Conservation (phyloP, 2,797 vertebrate species). For the Pseudochirops cupreus region DNA sequence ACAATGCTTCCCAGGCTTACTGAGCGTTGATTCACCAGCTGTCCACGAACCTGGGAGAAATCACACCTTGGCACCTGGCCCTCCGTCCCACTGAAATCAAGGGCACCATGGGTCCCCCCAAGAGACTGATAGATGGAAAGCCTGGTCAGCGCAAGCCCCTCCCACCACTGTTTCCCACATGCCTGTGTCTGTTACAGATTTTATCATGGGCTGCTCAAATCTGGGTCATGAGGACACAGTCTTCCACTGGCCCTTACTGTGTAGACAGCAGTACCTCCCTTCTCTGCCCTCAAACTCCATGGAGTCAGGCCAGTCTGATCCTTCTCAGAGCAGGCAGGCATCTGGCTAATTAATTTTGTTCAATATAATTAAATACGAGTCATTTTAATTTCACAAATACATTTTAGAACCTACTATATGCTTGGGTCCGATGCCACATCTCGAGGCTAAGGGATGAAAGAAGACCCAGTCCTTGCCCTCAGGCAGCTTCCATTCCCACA, state of each 20-base stretch:
- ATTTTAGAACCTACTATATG: neutral
- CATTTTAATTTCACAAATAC: too few relatives aligned
- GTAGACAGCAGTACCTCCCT: neutral
- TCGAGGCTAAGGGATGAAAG: neutral
- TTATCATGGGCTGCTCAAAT: neutral
- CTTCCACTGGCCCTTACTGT: neutral
- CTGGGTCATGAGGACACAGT: too few relatives aligned
- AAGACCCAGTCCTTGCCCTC: too few relatives aligned
- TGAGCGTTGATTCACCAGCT: too few relatives aligned
- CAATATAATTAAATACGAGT: too few relatives aligned
- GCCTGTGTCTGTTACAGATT: neutral
- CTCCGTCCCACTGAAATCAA: neutral
- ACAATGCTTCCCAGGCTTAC: too few relatives aligned
- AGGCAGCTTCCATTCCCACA: too few relatives aligned
- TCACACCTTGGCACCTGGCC: neutral
- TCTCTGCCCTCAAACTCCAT: neutral
- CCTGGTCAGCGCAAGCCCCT: too few relatives aligned
- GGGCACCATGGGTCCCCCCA: too few relatives aligned
- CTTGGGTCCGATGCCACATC: neutral
- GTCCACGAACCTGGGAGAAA: neutral
- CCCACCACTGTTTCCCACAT: neutral
- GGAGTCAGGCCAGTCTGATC: neutral
- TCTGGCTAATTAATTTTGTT: too few relatives aligned
- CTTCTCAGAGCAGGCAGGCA: too few relatives aligned
- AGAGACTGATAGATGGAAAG: neutral